A percentile compares a stretch with the other conserved stretches of the same genome.
phyloP scores from a whole-genome alignment of 2,113 vertebrate genomes.

The Zootoca vivipara region DNA sequence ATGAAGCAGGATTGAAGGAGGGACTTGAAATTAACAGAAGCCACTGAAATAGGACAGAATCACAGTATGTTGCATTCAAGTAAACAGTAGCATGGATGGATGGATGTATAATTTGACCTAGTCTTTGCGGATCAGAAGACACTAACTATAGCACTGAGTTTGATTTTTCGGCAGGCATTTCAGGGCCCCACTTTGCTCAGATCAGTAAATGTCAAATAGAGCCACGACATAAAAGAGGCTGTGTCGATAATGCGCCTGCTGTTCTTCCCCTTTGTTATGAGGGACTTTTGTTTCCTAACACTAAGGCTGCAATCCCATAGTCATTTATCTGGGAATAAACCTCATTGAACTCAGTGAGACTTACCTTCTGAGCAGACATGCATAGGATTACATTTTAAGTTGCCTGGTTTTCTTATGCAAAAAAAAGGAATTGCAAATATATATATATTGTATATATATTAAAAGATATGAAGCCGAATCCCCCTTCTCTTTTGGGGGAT shows the following conservation, averaged over 20 bases:
- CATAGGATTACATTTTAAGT: neutral
- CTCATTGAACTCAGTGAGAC: neutral
- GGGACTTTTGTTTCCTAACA: conserved; percentile 26
- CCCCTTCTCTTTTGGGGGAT: neutral
- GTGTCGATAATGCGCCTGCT: conserved; percentile 10
- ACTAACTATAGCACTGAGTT: conserved; percentile 47
- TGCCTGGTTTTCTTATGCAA: conserved; percentile 27
- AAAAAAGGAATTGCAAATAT: conserved; percentile 21
- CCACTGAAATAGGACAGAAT: conserved; percentile 61
- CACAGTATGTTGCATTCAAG: conserved; percentile 75
- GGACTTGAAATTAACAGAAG: conserved; percentile 50
- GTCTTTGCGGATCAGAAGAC: conserved; percentile 14
- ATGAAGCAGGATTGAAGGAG: conserved; percentile 52
- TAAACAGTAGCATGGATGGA: conserved; percentile 70
- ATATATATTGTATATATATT: too few species aligned
- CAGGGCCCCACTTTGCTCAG: neutral
- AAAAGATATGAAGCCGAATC: conserved; percentile 22
- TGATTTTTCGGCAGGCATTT: conserved; percentile 20
- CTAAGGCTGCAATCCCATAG: neutral
- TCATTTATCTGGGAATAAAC: neutral
- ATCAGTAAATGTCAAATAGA: neutral
- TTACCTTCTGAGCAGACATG: neutral
- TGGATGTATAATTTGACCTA: conserved; percentile 43
- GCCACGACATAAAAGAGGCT: conserved; percentile 33
- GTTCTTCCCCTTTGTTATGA: conserved; percentile 44